Conservation (phyloP, 2,888 invertebrate genomes). For the Drosophila setosimentum region DNA sequence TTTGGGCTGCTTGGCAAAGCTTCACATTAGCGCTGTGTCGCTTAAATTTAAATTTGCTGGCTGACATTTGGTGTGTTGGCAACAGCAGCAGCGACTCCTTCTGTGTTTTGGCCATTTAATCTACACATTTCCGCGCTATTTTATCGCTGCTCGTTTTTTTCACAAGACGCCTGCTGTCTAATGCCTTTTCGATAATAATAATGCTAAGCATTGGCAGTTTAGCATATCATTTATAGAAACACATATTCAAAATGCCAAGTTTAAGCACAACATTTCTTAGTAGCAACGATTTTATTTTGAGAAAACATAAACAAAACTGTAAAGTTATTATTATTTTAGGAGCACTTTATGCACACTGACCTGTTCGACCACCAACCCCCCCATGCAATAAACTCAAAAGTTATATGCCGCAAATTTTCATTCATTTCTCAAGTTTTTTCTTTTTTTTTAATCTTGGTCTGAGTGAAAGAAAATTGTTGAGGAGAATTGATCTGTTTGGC, state of each 20-base stretch:
- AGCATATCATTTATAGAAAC: background rate
- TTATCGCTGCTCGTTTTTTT: constrained; percentile 47
- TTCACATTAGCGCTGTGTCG: constrained; percentile 59
- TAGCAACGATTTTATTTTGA: background rate
- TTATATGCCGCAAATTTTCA: background rate
- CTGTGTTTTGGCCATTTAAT: constrained; percentile 37
- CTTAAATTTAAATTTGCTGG: constrained; percentile 77
- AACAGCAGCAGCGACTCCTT: constrained; percentile 32
- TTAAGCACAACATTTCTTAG: background rate
- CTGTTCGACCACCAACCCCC: no score
- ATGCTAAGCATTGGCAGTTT: constrained; percentile 37
- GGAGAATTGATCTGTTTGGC: background rate
- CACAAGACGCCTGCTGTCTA: constrained; percentile 44
- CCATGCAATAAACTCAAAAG: background rate
- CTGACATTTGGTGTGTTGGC: constrained; percentile 59
- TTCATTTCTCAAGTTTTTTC: background rate
- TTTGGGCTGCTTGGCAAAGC: constrained; percentile 44
- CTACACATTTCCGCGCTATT: constrained; percentile 44
- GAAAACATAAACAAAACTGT: background rate
- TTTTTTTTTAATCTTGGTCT: background rate
- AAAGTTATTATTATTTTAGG: background rate
- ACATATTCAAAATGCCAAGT: background rate
- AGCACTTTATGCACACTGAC: background rate
- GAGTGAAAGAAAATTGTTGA: background rate
- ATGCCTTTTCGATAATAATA: constrained; percentile 69